Evolutionary conservation across 2,797 vertebrate species (phyloP).

Genomic region (Lemur catta): DNA sequence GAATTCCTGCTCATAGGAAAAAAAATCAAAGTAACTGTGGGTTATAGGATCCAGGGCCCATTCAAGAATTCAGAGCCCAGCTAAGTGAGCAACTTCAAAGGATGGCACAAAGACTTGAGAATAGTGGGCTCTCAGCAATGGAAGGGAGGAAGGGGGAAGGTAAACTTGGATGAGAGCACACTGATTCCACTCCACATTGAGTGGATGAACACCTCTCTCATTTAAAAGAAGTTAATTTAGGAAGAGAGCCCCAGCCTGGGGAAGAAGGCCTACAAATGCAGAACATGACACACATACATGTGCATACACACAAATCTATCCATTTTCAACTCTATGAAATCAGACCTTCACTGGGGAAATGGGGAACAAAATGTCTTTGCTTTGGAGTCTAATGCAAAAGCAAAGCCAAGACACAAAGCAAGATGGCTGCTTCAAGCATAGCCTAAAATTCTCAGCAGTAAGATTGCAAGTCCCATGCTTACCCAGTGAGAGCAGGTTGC

Average conservation of each 20-base stretch:
- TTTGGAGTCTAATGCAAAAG: not conserved
- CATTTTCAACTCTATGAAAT: not conserved
- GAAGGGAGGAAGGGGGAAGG: not conserved
- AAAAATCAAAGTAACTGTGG: conserved; percentile 21
- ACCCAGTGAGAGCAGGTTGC: conserved; percentile 74
- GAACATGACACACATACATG: no score
- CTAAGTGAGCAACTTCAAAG: not conserved
- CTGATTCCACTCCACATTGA: not conserved
- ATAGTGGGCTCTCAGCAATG: not conserved
- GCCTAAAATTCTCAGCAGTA: not conserved
- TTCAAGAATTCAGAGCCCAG: not conserved
- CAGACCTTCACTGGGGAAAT: not conserved
- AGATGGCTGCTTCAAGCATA: not conserved
- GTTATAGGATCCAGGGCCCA: not conserved
- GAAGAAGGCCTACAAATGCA: not conserved
- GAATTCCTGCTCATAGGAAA: conserved; percentile 63
- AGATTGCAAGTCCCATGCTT: not conserved
- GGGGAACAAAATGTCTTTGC: not conserved
- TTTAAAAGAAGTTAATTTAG: not conserved
- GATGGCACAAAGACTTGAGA: not conserved
- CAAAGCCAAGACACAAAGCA: not conserved
- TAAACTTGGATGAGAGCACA: not conserved
- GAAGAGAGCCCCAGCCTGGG: not conserved
- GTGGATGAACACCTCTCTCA: not conserved
- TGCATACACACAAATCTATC: not conserved